A percentile compares a stretch with the other conserved stretches of the same genome.
These are phyloP conservation scores for Aphyosemion australe DNA, from an alignment of 2,113 vertebrate genomes.

Conservation along the genomic window DNA sequence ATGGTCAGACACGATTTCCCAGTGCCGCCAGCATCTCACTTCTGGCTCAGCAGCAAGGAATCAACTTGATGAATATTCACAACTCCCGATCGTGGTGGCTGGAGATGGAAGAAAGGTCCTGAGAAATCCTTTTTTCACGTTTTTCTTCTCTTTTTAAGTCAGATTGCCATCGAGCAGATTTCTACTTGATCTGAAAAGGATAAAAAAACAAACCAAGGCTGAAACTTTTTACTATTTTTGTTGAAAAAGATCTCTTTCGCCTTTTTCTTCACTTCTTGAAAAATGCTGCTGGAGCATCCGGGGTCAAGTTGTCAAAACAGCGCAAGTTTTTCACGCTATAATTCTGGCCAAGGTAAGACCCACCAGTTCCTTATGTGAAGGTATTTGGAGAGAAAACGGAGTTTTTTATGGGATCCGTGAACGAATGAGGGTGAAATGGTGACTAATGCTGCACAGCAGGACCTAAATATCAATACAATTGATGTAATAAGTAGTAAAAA, in stretches of 20 bases:
- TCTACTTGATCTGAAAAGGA: slow-evolving; percentile 28
- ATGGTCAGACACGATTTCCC: slow-evolving; percentile 41
- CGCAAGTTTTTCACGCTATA: slow-evolving; percentile 79
- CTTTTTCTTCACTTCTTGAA: slow-evolving; percentile 29
- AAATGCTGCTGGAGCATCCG: slow-evolving; percentile 83
- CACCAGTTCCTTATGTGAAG: background rate
- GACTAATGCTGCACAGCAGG: slow-evolving; percentile 15
- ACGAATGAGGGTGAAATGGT: slow-evolving; percentile 22
- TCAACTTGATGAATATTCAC: slow-evolving; percentile 62
- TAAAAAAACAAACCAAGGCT: slow-evolving; percentile 1
- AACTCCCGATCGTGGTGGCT: slow-evolving; percentile 27
- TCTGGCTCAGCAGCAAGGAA: slow-evolving; percentile 26
- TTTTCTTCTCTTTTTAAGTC: slow-evolving; percentile 14
- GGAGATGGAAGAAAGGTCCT: slow-evolving; percentile 14
- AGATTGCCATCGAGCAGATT: slow-evolving; percentile 3
- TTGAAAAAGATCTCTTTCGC: background rate
- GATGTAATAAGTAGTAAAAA: no score
- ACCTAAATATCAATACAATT: slow-evolving; percentile 8
- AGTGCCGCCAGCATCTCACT: slow-evolving; percentile 17
- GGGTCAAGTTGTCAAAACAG: slow-evolving; percentile 81
- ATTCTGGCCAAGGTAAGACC: slow-evolving; percentile 79
- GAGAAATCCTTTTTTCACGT: slow-evolving; percentile 7
- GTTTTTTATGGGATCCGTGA: slow-evolving; percentile 3
- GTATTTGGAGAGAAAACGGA: no score
- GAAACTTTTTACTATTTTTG: background rate